Evolutionary conservation across 2,113 vertebrate genomes (phyloP), one percentile per base, ranked within the genome.

Genomic region (Hippocampus zosterae): DNA sequence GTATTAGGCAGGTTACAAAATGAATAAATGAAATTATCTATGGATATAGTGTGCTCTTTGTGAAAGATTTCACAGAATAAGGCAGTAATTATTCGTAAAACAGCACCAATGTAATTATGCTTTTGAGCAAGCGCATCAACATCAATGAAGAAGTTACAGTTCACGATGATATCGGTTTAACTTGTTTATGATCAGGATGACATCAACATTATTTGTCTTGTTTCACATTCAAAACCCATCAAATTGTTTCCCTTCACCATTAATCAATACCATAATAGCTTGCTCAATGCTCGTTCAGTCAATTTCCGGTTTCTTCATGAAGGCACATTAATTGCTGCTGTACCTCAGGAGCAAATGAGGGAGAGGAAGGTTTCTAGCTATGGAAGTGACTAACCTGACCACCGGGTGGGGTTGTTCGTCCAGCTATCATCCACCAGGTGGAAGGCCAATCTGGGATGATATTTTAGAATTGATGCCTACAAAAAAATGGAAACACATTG

Each of bases 331-430:
- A 66, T 56, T 41, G 16, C 52, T 55, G 65, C 76, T 80, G 62
- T 57, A 72, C 65, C 70, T 67, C 64, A 8, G 46, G 48, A 69
- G 42, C 41, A 74, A 75, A 82, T 65, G 50, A 71, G 65, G 21
- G 41, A 15, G 5, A 18, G 69, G 62, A 42, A 19, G 57, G 37
- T 62, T 42, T 69, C 27, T 53, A 59, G 41, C 52, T 53, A 61
- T 57, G 52, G 71, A 77, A 48, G 56, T 88, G 81, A 82, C 80
- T 72, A 76, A 82, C 85, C 84, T 87, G 83, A 81, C 88, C 88
- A 90, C 88, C 87, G 81, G 87, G 85, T 86, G 88, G 88, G 78
- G 87, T 84, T 85, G 85, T 90, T 83, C 76, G 84, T 85, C 88
- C 85, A 90, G 80, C 75, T 83, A 87, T 90, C 62, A 44, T 69